Percentiles rank a stretch among this genome's conserved stretches.
Conservation (phyloP, 2,797 vertebrate species). For the Tamandua tetradactyla region DNA sequence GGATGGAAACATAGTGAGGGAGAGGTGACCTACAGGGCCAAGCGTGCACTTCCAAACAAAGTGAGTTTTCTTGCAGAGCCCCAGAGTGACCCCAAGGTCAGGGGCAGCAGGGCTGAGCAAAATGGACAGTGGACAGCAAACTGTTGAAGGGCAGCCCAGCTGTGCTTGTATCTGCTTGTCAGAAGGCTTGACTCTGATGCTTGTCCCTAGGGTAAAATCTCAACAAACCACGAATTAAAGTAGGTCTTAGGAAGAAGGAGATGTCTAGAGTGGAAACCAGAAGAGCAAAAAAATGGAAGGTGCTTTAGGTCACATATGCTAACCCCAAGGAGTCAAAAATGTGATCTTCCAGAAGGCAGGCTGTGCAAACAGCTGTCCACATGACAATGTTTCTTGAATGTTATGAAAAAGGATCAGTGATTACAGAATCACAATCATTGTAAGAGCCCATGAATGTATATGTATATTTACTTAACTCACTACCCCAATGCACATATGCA, state of each 20-base stretch:
- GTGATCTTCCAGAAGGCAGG: background rate
- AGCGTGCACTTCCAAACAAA: background rate
- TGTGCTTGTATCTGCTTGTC: background rate
- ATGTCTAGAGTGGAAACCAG: too few relatives aligned
- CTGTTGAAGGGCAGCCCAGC: background rate
- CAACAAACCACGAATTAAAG: too few relatives aligned
- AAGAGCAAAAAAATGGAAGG: too few relatives aligned
- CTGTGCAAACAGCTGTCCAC: background rate
- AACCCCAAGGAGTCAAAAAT: too few relatives aligned
- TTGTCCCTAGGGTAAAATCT: too few relatives aligned
- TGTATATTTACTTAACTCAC: background rate
- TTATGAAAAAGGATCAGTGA: background rate
- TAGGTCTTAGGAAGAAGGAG: too few relatives aligned
- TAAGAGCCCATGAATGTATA: background rate
- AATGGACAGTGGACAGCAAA: background rate
- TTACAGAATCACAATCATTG: background rate
- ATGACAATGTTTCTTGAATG: background rate
- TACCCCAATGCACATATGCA: too few relatives aligned
- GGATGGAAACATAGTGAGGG: background rate
- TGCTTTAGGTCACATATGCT: too few relatives aligned
- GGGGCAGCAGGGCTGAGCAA: background rate
- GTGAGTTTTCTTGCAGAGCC: background rate
- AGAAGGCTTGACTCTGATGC: background rate
- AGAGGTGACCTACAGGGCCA: background rate
- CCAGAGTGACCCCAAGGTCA: background rate